phyloP scores from a whole-genome alignment of 2,888 invertebrate genomes.

The Zygogramma bicolorata region DNA sequence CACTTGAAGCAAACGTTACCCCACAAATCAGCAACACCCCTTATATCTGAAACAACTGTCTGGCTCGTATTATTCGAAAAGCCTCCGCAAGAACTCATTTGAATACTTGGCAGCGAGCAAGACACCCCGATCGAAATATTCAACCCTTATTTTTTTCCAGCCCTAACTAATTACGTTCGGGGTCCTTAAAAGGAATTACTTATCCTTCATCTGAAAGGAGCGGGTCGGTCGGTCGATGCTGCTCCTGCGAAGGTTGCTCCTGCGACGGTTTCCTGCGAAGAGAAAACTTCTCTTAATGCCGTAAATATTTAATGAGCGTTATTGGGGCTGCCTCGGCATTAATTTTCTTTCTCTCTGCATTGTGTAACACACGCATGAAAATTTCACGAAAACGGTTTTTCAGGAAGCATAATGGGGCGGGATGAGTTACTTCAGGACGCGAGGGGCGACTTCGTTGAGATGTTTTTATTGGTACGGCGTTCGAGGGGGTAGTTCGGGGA shows the following conservation, averaged over 20 bases:
- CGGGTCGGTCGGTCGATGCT: conserved; percentile 47
- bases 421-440: background rate
- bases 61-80: background rate
- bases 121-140: conserved; percentile 58
- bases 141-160: conserved; percentile 71
- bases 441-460: conserved; percentile 17
- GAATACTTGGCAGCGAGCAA: conserved; percentile 37
- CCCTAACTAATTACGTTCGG: conserved; percentile 78
- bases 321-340: conserved; percentile 45
- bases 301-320: conserved; percentile 55
- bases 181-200: conserved; percentile 79
- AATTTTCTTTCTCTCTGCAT: conserved; percentile 41
- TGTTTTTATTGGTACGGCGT: background rate
- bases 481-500: background rate
- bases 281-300: conserved; percentile 48
- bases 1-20: no score
- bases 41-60: background rate
- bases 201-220: conserved; percentile 68
- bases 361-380: conserved; percentile 36
- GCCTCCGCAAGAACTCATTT: conserved; percentile 24
- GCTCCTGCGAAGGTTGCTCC: conserved; percentile 35
- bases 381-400: conserved; percentile 29
- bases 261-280: conserved; percentile 31
- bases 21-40: background rate
- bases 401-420: conserved; percentile 20